These are phyloP conservation scores for Odontophorus gujanensis DNA, from an alignment of 2,113 vertebrate genomes.

Conservation along the genomic window DNA sequence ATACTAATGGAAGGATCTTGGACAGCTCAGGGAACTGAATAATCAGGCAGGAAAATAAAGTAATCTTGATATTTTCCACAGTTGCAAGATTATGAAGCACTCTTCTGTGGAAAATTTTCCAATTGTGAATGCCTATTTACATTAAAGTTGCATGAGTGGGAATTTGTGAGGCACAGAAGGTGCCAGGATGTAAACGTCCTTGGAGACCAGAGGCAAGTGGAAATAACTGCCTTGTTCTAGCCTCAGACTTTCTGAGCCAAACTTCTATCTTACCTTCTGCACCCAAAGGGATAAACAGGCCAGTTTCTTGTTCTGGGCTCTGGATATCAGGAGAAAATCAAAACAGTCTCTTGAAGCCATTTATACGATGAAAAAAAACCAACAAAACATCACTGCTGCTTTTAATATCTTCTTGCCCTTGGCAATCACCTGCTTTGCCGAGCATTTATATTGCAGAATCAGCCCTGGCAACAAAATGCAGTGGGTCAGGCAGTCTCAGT, in stretches of 20 bases:
- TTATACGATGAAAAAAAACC: constrained; percentile 52
- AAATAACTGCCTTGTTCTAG: neutral
- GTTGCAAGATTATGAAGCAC: neutral
- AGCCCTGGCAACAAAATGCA: constrained; percentile 26
- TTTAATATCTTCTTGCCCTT: constrained; percentile 53
- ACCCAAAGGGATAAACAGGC: neutral
- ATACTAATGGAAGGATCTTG: neutral
- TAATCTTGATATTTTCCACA: constrained; percentile 6
- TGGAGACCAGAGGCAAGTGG: neutral
- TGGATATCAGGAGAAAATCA: neutral
- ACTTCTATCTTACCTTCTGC: neutral
- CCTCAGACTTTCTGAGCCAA: neutral
- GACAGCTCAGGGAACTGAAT: neutral
- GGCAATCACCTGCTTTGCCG: constrained; percentile 54
- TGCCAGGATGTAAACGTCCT: neutral
- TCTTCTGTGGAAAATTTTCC: neutral
- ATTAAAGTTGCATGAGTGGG: neutral
- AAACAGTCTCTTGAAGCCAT: constrained; percentile 4
- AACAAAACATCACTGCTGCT: constrained; percentile 42
- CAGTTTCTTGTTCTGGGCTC: neutral
- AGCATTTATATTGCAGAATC: neutral
- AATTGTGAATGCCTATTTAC: neutral
- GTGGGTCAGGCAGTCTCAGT: constrained; percentile 21
- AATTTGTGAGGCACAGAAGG: neutral
- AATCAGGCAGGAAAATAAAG: constrained; percentile 4